Base-by-base conservation (phyloP, 2,888 invertebrate genomes). In the Dryocosmus kuriphilus region DNA sequence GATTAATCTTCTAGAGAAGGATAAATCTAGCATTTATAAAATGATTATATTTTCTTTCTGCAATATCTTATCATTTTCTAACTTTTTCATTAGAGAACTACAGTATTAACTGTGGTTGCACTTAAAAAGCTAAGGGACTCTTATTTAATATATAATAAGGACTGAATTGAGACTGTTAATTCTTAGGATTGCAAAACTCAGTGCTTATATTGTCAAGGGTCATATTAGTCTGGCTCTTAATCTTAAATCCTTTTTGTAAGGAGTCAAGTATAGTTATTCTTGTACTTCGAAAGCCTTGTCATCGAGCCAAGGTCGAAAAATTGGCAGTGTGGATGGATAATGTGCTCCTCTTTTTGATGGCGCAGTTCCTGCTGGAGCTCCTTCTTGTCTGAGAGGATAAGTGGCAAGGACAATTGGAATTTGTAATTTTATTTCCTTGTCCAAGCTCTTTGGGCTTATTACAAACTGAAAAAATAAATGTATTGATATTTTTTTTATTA, bases 321-420 rank as follows among this genome's bases (percentile, higher is more conserved):
- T 96, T 65, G 98, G 98, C 90, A 98, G 92, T 63, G 97, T 97
- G 84, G 96, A 96, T 75, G 98, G 98, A 92, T 98, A 98, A 92
- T 97, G 97, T n/a, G 97, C 96, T 84, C 97, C 97, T 46, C 96
- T 94, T 88, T 96, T 96, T 38, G 95, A 93, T 32, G 94, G 94
- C 7, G 94, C 93, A 81, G 94, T 95, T 82, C 94, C 93, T n/a
- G 92, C 93, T 57, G 93, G 92, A 79, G 94, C 95, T 78, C 94
- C 95, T 82, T 94, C 93, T 83, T 93, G 93, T 79, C 95, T 93
- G 90, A 97, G 94, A 1, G 98, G 98, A 92, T 98, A 98, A 19
- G 98, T 98, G 35, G 97, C 98, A 92, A 98, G 93, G 89, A 98
- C 94, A 81, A 98, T 97, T 16, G 98, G 98, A 88, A 98, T 93